A percentile compares a stretch with the other conserved stretches of the same genome.
phyloP scores from a whole-genome alignment of 2,113 vertebrate genomes.

The Heterotilapia buettikoferi region DNA sequence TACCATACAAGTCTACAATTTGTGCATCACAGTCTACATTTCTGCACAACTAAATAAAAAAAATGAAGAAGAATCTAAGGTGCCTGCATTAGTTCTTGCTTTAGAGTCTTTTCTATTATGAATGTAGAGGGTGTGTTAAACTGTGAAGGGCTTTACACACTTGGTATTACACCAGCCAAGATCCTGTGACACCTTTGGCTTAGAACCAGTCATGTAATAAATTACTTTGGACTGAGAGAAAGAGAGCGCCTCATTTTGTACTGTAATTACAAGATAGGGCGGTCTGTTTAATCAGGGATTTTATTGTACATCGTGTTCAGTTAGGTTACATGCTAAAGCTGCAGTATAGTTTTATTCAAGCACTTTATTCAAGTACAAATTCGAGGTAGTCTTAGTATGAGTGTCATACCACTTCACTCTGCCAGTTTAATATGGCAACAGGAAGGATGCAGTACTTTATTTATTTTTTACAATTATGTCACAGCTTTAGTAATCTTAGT shows the following conservation, averaged over 20 bases:
- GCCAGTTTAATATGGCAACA: neutral
- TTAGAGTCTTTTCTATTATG: neutral
- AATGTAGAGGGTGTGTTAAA: neutral
- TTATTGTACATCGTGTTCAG: neutral
- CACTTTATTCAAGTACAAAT: neutral
- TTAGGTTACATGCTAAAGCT: neutral
- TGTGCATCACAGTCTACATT: neutral
- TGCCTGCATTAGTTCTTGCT: neutral
- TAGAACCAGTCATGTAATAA: constrained; percentile 5
- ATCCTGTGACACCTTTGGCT: constrained; percentile 2
- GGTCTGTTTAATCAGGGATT: neutral
- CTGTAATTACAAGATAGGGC: neutral
- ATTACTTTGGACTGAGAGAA: neutral
- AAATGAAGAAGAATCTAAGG: neutral
- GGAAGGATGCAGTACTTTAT: neutral
- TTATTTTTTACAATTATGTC: neutral
- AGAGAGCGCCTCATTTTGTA: neutral
- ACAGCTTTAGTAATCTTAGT: neutral
- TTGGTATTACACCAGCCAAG: neutral
- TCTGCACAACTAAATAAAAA: neutral
- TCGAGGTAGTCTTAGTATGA: neutral
- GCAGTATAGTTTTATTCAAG: neutral
- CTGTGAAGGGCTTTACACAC: neutral
- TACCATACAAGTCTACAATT: neutral
- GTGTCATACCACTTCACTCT: neutral